Conservation (phyloP, 2,113 vertebrate species). For the Prunella fulvescens region DNA sequence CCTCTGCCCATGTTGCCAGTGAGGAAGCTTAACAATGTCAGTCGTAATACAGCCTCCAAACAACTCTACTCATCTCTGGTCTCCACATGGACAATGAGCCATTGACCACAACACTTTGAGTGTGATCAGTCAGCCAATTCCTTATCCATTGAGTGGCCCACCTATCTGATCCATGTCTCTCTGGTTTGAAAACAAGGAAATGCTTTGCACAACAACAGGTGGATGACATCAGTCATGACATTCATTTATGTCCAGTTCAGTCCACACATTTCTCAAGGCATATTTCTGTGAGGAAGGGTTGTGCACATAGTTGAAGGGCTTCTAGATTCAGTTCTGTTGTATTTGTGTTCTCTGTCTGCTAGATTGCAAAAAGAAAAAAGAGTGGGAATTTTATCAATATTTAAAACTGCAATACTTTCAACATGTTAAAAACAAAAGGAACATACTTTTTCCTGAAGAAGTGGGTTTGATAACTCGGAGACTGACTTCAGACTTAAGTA, state of each 20-base stretch:
- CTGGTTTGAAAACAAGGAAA: neutral
- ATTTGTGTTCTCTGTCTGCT: neutral
- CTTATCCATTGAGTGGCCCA: neutral
- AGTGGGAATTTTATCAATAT: neutral
- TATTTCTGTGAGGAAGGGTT: neutral
- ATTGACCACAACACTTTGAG: neutral
- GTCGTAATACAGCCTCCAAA: too few species aligned
- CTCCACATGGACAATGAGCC: neutral
- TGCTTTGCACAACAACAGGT: neutral
- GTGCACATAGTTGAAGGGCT: neutral
- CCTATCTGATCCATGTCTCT: neutral
- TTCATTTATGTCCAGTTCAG: neutral
- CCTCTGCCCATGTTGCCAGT: too few species aligned
- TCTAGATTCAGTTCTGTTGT: neutral
- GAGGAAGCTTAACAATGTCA: neutral
- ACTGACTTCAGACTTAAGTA: neutral
- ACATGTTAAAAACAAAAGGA: neutral
- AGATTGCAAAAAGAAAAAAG: neutral
- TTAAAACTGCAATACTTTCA: neutral
- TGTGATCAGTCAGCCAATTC: neutral
- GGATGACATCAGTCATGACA: neutral
- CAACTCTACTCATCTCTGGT: neutral
- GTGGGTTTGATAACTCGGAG: neutral
- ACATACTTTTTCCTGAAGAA: fast-evolving
- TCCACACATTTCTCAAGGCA: neutral